phyloP scores from a whole-genome alignment of 2,888 invertebrate species.

The Trissoscelio sp. region DNA sequence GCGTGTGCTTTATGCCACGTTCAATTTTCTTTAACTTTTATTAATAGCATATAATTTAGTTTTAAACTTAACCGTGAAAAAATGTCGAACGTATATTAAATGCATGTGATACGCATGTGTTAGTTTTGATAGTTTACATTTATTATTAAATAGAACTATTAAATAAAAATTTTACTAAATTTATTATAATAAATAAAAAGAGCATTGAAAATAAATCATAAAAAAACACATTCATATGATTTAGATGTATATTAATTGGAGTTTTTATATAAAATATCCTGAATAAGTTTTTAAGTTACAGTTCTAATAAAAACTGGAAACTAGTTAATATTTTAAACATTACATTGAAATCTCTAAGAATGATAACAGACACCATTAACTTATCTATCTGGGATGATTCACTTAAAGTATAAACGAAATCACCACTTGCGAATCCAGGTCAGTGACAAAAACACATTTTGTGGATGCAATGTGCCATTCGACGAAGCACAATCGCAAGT shows the following conservation, averaged over 20 bases:
- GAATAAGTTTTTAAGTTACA: too few relatives aligned
- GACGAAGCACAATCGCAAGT: slow-evolving; percentile 6
- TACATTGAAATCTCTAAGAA: not conserved
- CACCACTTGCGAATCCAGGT: slow-evolving; percentile 43
- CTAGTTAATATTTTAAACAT: not conserved
- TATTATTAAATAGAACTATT: too few relatives aligned
- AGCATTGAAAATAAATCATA: too few relatives aligned
- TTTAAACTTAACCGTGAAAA: too few relatives aligned
- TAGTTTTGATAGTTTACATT: too few relatives aligned
- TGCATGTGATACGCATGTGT: too few relatives aligned
- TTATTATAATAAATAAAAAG: too few relatives aligned
- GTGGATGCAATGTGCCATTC: slow-evolving; percentile 46
- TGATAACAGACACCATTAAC: slow-evolving; percentile 24
- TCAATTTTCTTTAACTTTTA: slow-evolving; percentile 18
- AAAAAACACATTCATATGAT: too few relatives aligned
- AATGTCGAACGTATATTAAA: too few relatives aligned
- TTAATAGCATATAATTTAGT: slow-evolving; percentile 1
- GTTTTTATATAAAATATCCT: too few relatives aligned
- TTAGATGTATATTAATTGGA: too few relatives aligned
- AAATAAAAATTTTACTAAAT: too few relatives aligned
- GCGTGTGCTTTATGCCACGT: not conserved
- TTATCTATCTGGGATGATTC: slow-evolving; percentile 45
- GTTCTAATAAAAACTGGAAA: slow-evolving; percentile 68
- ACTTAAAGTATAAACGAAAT: slow-evolving; percentile 35
- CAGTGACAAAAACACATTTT: slow-evolving; percentile 48